A percentile compares a stretch with the other conserved stretches of the same genome.
These are phyloP conservation scores for Lasioglossum morio DNA, from an alignment of 2,888 invertebrate genomes.

Conservation along the genomic window DNA sequence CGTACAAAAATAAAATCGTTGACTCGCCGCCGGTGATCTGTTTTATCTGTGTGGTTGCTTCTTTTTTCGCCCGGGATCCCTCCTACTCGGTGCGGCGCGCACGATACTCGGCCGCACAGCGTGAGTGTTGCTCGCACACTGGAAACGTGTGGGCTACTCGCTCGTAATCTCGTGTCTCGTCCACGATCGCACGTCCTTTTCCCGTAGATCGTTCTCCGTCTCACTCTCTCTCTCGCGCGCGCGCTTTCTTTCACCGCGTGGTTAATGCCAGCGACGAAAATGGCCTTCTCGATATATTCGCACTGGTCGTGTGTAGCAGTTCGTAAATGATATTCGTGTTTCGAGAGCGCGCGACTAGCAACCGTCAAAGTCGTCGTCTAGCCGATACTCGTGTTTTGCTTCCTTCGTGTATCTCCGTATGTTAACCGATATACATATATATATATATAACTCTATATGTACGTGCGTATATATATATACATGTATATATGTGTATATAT, in stretches of 20 bases:
- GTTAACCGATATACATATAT: conserved; percentile 21
- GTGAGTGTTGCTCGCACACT: conserved; percentile 53
- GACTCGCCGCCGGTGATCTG: conserved; percentile 52
- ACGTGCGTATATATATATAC: background rate
- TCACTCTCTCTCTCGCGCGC: conserved; percentile 43
- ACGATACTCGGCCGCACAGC: conserved; percentile 37
- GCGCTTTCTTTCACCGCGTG: conserved; percentile 57
- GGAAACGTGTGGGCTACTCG: conserved; percentile 50
- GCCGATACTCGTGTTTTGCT: conserved; percentile 31
- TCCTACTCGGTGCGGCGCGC: conserved; percentile 24
- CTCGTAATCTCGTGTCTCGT: conserved; percentile 54
- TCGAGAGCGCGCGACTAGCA: conserved; percentile 38
- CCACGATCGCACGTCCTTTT: conserved; percentile 48
- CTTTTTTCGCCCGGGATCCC: conserved; percentile 31
- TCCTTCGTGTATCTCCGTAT: conserved; percentile 11
- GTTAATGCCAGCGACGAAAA: conserved; percentile 51
- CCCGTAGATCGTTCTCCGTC: conserved; percentile 39
- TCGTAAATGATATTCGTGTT: conserved; percentile 46
- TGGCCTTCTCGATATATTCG: conserved; percentile 64
- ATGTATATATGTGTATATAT: background rate
- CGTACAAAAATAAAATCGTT: conserved; percentile 67
- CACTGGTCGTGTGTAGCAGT: conserved; percentile 46
- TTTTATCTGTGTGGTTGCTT: conserved; percentile 10
- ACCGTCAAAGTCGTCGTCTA: conserved; percentile 51
- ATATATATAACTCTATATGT: conserved; percentile 2